A percentile compares a stretch with the other conserved stretches of the same genome.
These are phyloP conservation scores for Euspilapteryx auroguttella DNA, from an alignment of 2,888 invertebrate genomes.

Conservation along the genomic window DNA sequence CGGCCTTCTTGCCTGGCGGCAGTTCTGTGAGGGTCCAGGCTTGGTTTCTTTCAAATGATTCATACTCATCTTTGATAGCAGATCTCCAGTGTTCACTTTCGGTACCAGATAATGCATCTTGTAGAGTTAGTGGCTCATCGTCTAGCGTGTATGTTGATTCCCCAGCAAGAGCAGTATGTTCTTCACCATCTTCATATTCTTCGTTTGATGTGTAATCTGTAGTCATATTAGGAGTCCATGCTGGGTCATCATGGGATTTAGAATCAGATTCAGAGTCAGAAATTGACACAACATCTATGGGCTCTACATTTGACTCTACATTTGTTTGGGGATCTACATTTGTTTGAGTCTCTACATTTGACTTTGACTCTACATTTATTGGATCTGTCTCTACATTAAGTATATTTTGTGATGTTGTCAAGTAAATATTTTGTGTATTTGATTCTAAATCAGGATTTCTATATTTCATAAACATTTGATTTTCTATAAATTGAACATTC, in stretches of 20 bases:
- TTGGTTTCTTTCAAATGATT: no score
- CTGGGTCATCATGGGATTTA: not conserved
- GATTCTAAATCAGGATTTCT: not conserved
- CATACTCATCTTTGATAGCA: slow-evolving; percentile 2
- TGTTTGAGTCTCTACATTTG: no score
- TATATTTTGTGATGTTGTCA: no score
- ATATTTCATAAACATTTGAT: no score
- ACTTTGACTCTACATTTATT: no score
- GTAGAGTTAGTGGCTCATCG: slow-evolving; percentile 2
- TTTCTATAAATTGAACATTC: slow-evolving; percentile 1
- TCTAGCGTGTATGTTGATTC: not conserved
- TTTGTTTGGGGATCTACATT: no score
- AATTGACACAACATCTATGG: no score
- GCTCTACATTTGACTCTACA: not conserved
- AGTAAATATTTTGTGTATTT: not conserved
- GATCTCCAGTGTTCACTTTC: slow-evolving; percentile 2
- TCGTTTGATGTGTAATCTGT: not conserved
- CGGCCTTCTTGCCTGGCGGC: slow-evolving; percentile 1
- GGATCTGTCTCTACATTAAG: no score
- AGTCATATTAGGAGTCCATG: slow-evolving; percentile 3
- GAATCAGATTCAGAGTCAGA: not conserved
- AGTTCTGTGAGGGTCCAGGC: not conserved
- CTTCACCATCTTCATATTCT: not conserved
- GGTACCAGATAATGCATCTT: slow-evolving; percentile 1
- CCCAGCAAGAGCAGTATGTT: not conserved